Conservation (phyloP, 1,140 invertebrate genomes). For the Brachionus sp. region DNA sequence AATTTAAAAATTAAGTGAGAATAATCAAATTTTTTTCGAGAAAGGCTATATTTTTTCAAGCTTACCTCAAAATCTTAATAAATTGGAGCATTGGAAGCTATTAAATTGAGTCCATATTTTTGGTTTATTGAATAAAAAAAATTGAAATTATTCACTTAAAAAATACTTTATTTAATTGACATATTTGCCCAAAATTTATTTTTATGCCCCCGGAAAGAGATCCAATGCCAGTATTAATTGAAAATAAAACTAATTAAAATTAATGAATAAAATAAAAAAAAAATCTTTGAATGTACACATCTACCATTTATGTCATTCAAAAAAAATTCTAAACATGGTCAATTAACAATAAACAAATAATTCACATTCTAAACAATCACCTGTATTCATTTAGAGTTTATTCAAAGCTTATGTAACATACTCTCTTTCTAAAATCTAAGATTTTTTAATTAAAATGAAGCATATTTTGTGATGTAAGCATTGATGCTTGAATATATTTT, state of each 20-base stretch:
- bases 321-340: background rate
- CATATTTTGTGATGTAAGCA: background rate
- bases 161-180: background rate
- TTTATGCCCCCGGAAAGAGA: background rate
- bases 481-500: background rate
- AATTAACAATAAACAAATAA: background rate
- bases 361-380: background rate
- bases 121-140: background rate
- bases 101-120: background rate
- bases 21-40: no score
- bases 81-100: background rate
- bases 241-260: background rate
- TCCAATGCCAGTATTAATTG: background rate
- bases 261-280: background rate
- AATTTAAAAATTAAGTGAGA: no score
- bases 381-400: background rate
- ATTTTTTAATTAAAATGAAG: background rate
- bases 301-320: background rate
- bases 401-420: background rate
- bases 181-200: background rate
- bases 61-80: no score
- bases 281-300: background rate
- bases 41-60: no score
- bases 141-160: no score
- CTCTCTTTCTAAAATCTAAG: background rate